Percentiles rank a stretch among this genome's conserved stretches.
These are phyloP conservation scores for Stenoptilia bipunctidactyla DNA, from an alignment of 2,888 invertebrate genomes.

Conservation along the genomic window DNA sequence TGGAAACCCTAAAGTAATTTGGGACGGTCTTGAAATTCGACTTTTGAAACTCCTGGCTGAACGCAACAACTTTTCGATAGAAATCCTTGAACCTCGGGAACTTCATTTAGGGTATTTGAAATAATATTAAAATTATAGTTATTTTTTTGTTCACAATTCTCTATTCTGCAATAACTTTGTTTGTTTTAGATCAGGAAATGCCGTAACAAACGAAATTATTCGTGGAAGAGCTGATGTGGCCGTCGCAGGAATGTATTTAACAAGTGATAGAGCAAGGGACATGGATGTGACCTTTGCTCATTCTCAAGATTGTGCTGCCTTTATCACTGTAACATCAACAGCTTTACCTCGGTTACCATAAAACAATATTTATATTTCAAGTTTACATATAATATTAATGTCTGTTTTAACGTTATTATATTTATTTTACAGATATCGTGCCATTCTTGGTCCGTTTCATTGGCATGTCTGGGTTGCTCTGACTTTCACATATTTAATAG, in stretches of 20 bases:
- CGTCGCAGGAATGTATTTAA: conserved; percentile 79
- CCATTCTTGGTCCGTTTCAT: conserved; percentile 86
- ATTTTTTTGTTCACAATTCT: no score
- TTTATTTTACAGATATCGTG: conserved; percentile 75
- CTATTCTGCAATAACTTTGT: conserved; percentile 6
- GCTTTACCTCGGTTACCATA: conserved; percentile 76
- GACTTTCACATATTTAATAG: conserved; percentile 78
- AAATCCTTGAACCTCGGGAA: conserved; percentile 73
- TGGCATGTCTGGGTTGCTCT: conserved; percentile 85
- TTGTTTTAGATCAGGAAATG: conserved; percentile 67
- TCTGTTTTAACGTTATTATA: conserved; percentile 1
- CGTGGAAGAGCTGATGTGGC: conserved; percentile 74
- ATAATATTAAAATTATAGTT: neutral
- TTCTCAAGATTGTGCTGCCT: conserved; percentile 82
- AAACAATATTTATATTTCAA: no score
- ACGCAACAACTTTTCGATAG: conserved; percentile 79
- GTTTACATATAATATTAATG: neutral
- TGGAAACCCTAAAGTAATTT: conserved; percentile 51
- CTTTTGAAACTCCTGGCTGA: conserved; percentile 73
- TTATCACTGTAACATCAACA: conserved; percentile 82
- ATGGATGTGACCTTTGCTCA: conserved; percentile 76
- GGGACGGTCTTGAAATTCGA: conserved; percentile 84
- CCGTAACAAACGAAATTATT: conserved; percentile 69
- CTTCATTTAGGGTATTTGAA: conserved; percentile 33
- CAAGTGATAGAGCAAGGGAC: conserved; percentile 53